These are phyloP conservation scores for Junco hyemalis DNA, from an alignment of 2,113 vertebrate genomes.

Conservation along the genomic window DNA sequence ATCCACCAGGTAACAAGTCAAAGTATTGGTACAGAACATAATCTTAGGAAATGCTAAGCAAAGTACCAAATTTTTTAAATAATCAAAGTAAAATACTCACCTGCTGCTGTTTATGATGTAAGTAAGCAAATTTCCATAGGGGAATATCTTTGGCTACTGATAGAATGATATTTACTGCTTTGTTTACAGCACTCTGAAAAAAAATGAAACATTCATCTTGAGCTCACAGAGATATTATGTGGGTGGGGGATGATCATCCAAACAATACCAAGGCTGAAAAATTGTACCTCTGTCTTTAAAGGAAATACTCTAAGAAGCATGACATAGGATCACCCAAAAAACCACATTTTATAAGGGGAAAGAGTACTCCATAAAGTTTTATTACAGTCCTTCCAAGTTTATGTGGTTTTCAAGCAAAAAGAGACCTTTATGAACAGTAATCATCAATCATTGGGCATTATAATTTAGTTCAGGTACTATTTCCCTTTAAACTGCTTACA, in stretches of 20 bases:
- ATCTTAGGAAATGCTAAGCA: neutral
- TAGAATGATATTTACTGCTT: conserved; percentile 71
- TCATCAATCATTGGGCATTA: neutral
- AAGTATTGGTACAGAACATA: neutral
- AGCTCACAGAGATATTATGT: neutral
- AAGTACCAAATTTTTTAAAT: neutral
- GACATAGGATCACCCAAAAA: neutral
- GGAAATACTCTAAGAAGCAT: neutral
- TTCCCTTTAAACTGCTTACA: neutral
- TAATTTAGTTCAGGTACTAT: neutral
- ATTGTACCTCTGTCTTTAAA: neutral
- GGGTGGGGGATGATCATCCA: neutral
- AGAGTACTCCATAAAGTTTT: neutral
- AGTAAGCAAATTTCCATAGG: conserved; percentile 77
- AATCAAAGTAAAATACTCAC: conserved; percentile 38
- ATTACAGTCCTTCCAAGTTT: neutral
- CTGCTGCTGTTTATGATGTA: conserved; percentile 78
- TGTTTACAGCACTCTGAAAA: conserved; percentile 78
- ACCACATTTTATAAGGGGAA: neutral
- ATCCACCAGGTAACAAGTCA: neutral
- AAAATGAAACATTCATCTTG: neutral
- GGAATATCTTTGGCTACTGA: conserved; percentile 77
- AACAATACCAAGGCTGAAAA: neutral
- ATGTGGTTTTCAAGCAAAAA: neutral
- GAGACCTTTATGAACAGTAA: neutral